phyloP scores from a whole-genome alignment of 2,888 invertebrate genomes.

The Noctuana brunneofusca region DNA sequence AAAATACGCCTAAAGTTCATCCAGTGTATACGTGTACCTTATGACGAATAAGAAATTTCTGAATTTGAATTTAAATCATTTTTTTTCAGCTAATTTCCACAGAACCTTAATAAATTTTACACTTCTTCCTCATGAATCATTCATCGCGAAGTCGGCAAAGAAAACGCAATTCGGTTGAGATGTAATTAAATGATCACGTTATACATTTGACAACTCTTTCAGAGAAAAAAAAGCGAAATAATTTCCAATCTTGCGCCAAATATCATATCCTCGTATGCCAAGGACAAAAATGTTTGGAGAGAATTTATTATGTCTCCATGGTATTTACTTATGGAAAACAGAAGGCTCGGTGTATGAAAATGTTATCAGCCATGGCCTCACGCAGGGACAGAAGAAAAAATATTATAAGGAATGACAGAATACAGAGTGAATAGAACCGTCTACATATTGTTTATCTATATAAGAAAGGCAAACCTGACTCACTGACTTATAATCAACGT shows the following conservation, averaged over 20 bases:
- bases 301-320: conserved; percentile 5
- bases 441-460: not conserved
- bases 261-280: not conserved
- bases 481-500: no score
- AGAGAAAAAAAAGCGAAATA: not conserved
- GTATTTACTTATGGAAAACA: conserved; percentile 7
- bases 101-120: no score
- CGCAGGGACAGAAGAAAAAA: not conserved
- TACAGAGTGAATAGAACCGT: no score
- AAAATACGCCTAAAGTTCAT: no score
- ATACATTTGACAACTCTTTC: not conserved
- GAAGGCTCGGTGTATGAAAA: not conserved
- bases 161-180: not conserved
- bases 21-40: no score
- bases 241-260: not conserved
- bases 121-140: no score
- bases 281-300: not conserved
- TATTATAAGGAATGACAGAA: not conserved
- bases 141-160: no score
- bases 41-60: no score
- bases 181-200: not conserved
- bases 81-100: no score
- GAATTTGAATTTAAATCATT: no score
- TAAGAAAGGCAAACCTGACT: no score
- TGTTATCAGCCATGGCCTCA: not conserved